A percentile compares a stretch with the other conserved stretches of the same genome.
Conservation (phyloP, 2,888 invertebrate genomes). For the Beris morrisii region DNA sequence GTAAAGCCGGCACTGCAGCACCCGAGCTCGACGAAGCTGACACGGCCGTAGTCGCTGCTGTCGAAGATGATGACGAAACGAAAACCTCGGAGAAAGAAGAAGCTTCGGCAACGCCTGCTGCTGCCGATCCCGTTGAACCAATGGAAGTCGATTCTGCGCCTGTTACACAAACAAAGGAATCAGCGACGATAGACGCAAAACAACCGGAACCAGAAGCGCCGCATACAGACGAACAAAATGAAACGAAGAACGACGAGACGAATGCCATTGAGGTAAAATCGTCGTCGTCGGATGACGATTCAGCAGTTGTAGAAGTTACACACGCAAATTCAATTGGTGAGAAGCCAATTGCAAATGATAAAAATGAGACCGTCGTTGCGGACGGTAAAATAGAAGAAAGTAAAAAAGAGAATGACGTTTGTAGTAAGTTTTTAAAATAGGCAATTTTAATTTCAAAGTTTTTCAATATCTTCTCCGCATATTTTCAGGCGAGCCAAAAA, state of each 20-base stretch:
- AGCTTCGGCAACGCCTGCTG: conserved; percentile 35
- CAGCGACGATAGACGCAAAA: conserved; percentile 30
- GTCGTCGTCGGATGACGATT: conserved; percentile 13
- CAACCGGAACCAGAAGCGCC: not conserved
- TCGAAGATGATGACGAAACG: conserved; percentile 35
- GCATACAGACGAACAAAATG: not conserved
- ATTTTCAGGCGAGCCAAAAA: conserved; percentile 52
- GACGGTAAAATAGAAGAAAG: conserved; percentile 37
- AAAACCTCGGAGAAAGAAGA: conserved; percentile 29
- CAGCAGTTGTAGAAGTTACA: conserved; percentile 23
- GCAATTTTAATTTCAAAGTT: not conserved
- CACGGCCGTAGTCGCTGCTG: conserved; percentile 16
- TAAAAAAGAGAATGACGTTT: conserved; percentile 35
- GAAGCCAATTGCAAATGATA: conserved; percentile 40
- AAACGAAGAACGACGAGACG: not conserved
- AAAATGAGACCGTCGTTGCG: conserved; percentile 43
- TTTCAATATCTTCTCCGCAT: too few relatives aligned
- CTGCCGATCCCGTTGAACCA: conserved; percentile 47
- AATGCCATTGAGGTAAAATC: conserved; percentile 23
- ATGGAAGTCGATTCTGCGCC: conserved; percentile 50
- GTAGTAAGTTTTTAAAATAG: conserved; percentile 22
- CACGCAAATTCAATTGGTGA: conserved; percentile 40
- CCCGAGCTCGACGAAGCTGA: not conserved
- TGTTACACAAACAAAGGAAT: not conserved
- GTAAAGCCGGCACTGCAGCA: conserved; percentile 39